Evolutionary conservation across 2,797 vertebrate genomes (phyloP).

Genomic region (Tinamus major): DNA sequence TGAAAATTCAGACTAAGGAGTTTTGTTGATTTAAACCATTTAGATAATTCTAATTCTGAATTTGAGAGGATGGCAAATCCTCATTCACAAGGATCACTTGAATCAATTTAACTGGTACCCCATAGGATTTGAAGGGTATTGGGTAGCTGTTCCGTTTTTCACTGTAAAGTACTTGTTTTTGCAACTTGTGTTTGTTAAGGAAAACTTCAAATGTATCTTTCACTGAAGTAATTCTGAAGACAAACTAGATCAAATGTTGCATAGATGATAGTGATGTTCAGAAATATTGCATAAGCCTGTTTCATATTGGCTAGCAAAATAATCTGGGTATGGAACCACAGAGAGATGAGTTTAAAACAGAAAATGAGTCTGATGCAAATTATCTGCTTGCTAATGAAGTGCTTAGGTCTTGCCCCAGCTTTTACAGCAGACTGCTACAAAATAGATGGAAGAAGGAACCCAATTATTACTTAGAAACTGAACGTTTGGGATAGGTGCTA

Average conservation of each 20-base stretch:
- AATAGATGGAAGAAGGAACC: rapidly evolving
- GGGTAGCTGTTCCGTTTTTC: not conserved
- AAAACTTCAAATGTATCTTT: not conserved
- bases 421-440: not conserved
- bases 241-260: not conserved
- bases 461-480: not conserved
- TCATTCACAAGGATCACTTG: not conserved
- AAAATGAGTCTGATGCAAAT: not conserved
- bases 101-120: not conserved
- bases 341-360: not conserved
- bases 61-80: too few species aligned
- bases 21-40: not conserved
- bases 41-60: not conserved
- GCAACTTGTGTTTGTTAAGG: not conserved
- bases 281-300: not conserved
- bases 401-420: not conserved
- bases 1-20: not conserved
- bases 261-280: not conserved
- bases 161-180: not conserved
- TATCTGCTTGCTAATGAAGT: rapidly evolving
- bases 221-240: not conserved
- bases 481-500: not conserved
- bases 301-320: not conserved
- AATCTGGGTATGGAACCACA: not conserved
- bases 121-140: not conserved